phyloP scores from a whole-genome alignment of 2,797 vertebrate species.

The Microcaecilia unicolor region DNA sequence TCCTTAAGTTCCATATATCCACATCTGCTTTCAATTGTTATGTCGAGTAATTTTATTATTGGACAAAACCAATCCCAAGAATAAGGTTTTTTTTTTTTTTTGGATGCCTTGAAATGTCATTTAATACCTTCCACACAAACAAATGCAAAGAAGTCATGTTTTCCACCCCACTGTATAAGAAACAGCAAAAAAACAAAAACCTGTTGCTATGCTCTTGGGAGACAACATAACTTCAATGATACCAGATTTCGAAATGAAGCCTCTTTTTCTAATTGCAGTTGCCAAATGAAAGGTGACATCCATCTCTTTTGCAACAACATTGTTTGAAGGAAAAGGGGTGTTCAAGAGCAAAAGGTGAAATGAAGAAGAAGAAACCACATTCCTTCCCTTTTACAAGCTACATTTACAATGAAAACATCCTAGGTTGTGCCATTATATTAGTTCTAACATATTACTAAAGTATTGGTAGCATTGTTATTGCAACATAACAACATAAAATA shows the following conservation, averaged over 20 bases:
- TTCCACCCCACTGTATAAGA: constrained; percentile 11
- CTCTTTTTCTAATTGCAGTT: background rate
- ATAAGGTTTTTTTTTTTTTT: no score
- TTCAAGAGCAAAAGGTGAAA: constrained; percentile 1
- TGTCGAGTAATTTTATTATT: constrained; percentile 60
- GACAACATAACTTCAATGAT: background rate
- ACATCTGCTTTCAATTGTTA: constrained; percentile 61
- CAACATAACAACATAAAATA: no score
- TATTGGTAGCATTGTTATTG: no score
- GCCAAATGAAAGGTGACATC: background rate
- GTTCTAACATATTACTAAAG: no score
- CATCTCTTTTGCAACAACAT: background rate
- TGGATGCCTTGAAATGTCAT: constrained; percentile 57
- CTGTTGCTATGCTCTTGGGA: background rate
- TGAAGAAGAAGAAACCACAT: background rate
- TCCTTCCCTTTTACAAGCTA: constrained; percentile 8
- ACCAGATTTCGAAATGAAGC: background rate
- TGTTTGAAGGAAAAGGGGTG: background rate
- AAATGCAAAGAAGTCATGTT: constrained; percentile 27
- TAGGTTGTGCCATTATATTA: no score
- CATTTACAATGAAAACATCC: no score
- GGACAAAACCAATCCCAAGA: constrained; percentile 51
- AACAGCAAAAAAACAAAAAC: background rate
- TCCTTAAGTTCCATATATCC: constrained; percentile 40
- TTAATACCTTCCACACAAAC: constrained; percentile 27